Percentiles rank a stretch among this genome's conserved stretches.
Conservation (phyloP, 2,888 invertebrate genomes). For the Frankliniella intonsa region DNA sequence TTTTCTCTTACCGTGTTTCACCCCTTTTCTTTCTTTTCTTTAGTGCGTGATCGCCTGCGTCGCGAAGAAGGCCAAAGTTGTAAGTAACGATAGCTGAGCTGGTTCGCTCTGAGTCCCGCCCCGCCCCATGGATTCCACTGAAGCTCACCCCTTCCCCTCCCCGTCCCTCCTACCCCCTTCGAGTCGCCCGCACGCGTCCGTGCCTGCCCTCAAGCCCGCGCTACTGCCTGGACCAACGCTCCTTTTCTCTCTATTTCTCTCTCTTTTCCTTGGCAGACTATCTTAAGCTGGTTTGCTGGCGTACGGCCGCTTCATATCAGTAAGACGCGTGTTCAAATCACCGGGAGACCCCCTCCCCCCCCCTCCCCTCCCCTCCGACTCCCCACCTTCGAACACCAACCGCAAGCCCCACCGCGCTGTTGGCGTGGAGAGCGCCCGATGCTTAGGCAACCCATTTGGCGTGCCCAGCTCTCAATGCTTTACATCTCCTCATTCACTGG, state of each 20-base stretch:
- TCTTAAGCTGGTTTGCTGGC: not conserved
- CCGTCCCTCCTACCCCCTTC: not conserved
- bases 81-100: not conserved
- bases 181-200: not conserved
- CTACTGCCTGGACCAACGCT: no score
- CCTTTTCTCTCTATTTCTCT: no score
- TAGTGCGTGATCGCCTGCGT: constrained; percentile 9
- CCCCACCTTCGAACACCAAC: not conserved
- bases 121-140: not conserved
- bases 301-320: not conserved
- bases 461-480: not conserved
- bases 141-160: not conserved
- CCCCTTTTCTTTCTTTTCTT: not conserved
- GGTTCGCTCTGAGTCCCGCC: no score
- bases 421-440: not conserved
- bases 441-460: not conserved
- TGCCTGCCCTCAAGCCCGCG: no score
- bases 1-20: no score
- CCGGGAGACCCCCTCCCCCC: not conserved
- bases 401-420: no score
- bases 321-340: not conserved
- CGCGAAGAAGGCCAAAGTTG: constrained; percentile 6
- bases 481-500: not conserved
- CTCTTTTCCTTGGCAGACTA: not conserved
- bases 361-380: not conserved